Percentiles rank a stretch among this genome's conserved stretches.
These are phyloP conservation scores for Phycodurus eques DNA, from an alignment of 2,113 vertebrate genomes.

Conservation along the genomic window DNA sequence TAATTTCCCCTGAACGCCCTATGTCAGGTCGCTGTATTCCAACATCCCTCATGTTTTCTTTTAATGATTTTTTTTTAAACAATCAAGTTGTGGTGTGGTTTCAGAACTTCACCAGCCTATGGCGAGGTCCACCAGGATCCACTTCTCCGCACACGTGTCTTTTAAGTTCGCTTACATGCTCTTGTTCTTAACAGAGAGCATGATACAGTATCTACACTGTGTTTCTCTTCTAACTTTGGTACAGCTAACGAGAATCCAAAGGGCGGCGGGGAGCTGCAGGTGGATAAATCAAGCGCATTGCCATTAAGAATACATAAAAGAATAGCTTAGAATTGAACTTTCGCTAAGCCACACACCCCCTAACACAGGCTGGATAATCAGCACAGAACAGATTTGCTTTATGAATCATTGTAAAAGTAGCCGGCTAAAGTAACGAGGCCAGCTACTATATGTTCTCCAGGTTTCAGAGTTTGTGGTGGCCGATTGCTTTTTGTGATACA, in stretches of 20 bases:
- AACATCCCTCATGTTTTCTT: background rate
- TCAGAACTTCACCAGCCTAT: slow-evolving; percentile 7
- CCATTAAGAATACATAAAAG: background rate
- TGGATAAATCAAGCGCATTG: background rate
- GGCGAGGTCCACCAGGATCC: slow-evolving; percentile 37
- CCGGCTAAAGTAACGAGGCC: no score
- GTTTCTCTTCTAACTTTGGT: background rate
- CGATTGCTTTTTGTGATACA: no score
- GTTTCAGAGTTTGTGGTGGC: no score
- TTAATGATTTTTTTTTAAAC: background rate
- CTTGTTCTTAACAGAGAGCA: slow-evolving; percentile 18
- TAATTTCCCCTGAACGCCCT: no score
- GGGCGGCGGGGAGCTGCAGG: background rate
- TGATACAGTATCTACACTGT: slow-evolving; percentile 31
- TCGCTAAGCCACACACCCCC: background rate
- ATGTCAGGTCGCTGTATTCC: background rate
- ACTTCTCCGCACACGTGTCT: background rate
- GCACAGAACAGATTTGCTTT: no score
- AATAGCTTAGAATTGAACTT: background rate
- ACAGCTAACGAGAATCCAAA: background rate
- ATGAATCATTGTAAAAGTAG: no score
- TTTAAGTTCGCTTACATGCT: background rate
- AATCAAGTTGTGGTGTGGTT: background rate
- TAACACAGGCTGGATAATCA: background rate
- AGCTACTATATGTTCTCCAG: no score